These are phyloP conservation scores for Orussus abietinus DNA, from an alignment of 1,140 invertebrate genomes.

Conservation along the genomic window DNA sequence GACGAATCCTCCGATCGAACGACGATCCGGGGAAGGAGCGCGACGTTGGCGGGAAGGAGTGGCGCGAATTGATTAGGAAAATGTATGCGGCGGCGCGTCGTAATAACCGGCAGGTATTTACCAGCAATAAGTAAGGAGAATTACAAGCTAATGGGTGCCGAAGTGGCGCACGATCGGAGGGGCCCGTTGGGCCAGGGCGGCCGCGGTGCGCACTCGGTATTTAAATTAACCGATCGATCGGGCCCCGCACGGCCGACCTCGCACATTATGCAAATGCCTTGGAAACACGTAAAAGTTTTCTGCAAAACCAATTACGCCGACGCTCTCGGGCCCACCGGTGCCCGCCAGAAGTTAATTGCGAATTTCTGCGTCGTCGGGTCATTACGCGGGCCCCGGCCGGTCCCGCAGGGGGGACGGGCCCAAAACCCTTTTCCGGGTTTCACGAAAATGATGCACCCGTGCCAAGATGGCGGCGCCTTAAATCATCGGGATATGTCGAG, in stretches of 20 bases:
- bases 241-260: constrained; percentile 21
- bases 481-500: no score
- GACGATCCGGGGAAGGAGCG: no score
- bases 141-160: constrained; percentile 44
- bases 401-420: background rate
- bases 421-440: constrained; percentile 5
- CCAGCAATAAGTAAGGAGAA: constrained; percentile 49
- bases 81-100: constrained; percentile 32
- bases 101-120: constrained; percentile 28
- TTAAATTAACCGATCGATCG: constrained; percentile 52
- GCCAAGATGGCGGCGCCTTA: background rate
- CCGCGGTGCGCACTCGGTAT: constrained; percentile 38
- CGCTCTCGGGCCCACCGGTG: constrained; percentile 19
- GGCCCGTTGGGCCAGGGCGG: constrained; percentile 14
- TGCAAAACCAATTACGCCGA: constrained; percentile 49
- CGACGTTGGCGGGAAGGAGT: no score
- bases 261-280: constrained; percentile 50
- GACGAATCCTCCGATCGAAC: no score
- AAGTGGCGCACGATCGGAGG: constrained; percentile 20
- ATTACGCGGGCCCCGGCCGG: constrained; percentile 14
- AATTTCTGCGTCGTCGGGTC: constrained; percentile 30
- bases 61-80: constrained; percentile 34
- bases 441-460: background rate
- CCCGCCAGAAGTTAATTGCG: constrained; percentile 31
- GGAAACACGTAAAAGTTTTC: constrained; percentile 49